Percentiles rank a stretch among this genome's conserved stretches.
Conservation (phyloP, 1,140 invertebrate species). For the Plutomurus gul region DNA sequence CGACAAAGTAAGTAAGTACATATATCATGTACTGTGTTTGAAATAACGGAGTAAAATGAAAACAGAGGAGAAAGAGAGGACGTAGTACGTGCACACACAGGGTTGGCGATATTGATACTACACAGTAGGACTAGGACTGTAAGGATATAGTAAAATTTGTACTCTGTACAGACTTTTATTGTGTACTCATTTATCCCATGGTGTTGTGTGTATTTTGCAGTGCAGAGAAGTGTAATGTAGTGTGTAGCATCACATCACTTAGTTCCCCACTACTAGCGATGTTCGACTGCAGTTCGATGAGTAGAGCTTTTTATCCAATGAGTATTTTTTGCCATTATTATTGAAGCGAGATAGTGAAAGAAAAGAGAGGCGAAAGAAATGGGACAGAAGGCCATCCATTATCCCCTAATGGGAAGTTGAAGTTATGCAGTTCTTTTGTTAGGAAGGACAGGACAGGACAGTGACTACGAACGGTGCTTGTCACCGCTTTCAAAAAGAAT, state of each 20-base stretch:
- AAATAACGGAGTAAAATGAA: no score
- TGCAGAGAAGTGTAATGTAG: neutral
- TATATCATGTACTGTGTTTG: neutral
- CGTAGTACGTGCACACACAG: no score
- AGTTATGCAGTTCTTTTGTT: conserved; percentile 12
- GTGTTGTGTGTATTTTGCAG: conserved; percentile 10
- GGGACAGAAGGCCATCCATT: conserved; percentile 21
- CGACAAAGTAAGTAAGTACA: neutral
- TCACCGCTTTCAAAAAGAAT: no score
- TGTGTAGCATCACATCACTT: neutral
- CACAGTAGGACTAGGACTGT: no score
- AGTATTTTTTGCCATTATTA: conserved; percentile 22
- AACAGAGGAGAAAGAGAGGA: no score
- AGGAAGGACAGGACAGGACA: conserved; percentile 6
- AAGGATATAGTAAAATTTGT: no score
- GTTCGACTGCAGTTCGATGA: neutral
- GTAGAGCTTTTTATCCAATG: conserved; percentile 29
- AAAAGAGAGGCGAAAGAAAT: conserved; percentile 7
- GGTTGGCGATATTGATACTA: no score
- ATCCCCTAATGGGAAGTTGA: conserved; percentile 26
- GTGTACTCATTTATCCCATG: neutral
- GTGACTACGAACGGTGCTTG: conserved; percentile 20
- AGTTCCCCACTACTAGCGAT: neutral
- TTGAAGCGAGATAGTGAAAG: neutral
- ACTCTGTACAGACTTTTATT: neutral